Conservation (phyloP, 2,888 invertebrate genomes). For the Protula sp. region DNA sequence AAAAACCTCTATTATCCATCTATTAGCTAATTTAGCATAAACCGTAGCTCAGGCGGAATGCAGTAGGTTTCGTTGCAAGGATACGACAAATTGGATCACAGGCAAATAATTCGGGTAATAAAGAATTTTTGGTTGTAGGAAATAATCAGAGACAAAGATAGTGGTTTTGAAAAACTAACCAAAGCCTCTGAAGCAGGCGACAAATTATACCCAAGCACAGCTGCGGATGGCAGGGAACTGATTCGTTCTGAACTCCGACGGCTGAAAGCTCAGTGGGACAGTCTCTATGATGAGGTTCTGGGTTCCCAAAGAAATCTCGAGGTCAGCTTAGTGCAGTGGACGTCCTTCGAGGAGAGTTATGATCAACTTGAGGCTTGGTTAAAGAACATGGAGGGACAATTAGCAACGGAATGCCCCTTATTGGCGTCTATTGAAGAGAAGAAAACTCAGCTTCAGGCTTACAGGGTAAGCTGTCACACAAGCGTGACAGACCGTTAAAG, state of each 20-base stretch:
- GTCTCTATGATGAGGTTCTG: conserved; percentile 73
- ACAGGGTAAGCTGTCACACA: too few species aligned
- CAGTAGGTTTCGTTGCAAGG: too few species aligned
- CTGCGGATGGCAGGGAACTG: conserved; percentile 81
- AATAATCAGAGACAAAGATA: conserved; percentile 69
- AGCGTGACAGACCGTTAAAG: too few species aligned
- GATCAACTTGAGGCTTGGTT: conserved; percentile 77
- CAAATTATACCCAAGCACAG: conserved; percentile 85
- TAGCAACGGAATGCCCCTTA: conserved; percentile 73
- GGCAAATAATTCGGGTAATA: too few species aligned
- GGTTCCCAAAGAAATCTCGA: conserved; percentile 81
- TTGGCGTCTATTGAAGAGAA: conserved; percentile 87
- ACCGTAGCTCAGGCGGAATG: too few species aligned
- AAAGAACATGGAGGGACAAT: conserved; percentile 66
- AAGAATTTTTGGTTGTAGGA: conserved; percentile 30
- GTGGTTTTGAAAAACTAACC: conserved; percentile 73
- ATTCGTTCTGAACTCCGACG: conserved; percentile 78
- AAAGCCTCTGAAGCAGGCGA: conserved; percentile 75
- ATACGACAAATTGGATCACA: too few species aligned
- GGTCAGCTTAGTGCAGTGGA: conserved; percentile 78
- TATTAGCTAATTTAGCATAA: too few species aligned
- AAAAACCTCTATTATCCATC: too few species aligned
- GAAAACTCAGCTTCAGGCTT: conserved; percentile 63
- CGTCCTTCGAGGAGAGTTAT: conserved; percentile 84
- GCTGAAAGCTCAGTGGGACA: conserved; percentile 82